Evolutionary conservation across 2,888 invertebrate genomes (phyloP).

Genomic region (Agrochola macilenta): DNA sequence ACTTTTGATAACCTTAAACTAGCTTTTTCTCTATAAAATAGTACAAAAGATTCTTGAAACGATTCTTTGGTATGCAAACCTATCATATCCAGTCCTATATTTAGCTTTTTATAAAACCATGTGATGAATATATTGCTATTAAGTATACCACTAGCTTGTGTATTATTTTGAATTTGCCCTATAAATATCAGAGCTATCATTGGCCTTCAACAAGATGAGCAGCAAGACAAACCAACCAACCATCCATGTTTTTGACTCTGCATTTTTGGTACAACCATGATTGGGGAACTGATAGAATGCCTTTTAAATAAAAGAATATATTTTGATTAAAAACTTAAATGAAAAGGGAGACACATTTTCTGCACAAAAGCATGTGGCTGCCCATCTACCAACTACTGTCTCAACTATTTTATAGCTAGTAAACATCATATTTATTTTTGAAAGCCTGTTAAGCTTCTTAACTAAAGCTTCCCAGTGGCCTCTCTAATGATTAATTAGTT

Average conservation of each 20-base stretch:
- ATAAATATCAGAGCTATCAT: not conserved
- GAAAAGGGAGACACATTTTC: not conserved
- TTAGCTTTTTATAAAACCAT: not conserved
- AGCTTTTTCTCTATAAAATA: not conserved
- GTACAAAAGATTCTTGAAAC: not conserved
- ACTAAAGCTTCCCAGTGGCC: not conserved
- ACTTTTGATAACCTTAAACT: slow-evolving; percentile 20
- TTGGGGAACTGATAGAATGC: not conserved
- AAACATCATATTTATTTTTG: not conserved
- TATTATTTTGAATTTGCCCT: not conserved
- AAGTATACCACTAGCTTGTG: not conserved
- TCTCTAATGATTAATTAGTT: not conserved
- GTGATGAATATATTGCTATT: not conserved
- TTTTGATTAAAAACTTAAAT: not conserved
- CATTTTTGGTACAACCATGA: not conserved
- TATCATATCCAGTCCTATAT: not conserved
- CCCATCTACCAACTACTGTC: too few species aligned
- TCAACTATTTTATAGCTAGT: not conserved
- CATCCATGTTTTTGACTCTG: not conserved
- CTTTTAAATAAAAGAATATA: not conserved
- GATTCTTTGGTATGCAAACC: not conserved
- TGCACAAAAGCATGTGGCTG: not conserved
- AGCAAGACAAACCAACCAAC: too few species aligned
- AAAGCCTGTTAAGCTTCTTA: not conserved
- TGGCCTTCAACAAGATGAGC: not conserved